Evolutionary conservation across 2,797 vertebrate genomes (phyloP), one percentile per base, ranked within the genome.

Genomic region (Fringilla coelebs): DNA sequence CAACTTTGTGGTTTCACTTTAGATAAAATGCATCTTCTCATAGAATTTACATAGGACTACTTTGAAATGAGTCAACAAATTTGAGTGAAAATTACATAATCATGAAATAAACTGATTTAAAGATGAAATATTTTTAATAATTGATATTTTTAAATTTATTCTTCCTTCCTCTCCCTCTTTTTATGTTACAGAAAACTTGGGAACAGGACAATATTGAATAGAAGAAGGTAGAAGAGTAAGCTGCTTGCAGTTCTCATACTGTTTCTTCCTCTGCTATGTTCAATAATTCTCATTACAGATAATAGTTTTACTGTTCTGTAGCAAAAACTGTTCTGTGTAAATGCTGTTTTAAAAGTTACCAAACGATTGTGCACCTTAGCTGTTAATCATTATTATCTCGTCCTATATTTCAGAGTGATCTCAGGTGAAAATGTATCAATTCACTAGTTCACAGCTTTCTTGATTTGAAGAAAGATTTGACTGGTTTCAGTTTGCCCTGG

Each of bases 181-280:
- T 62, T 92, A 17, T 85, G 48, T 88, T 95, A 70, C 94, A 92
- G 92, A 55, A 55, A 91, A 58, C 46, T 58, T 93, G 65, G 20
- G 52, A 94, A 81, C 45, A 32, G 70, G 55, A 78, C 51, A 88
- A 18, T 71, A 45, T 19, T 36, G 60, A 85, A 55, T 24, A 77
- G 86, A 94, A 92, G 80, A 89, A 87, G 78, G 61, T 45, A 73
- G 79, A 95, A 89, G 85, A 88, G 32, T 48, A 77, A 94, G 67
- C 88, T 85, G 72, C 65, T 92, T 93, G 32, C 5, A 13, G 38
- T 91, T 83, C 29, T 91, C 17, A 5, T 62, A 71, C 66, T 66
- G 52, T 91, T 74, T 95, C 32, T 58, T 79, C 34, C 18, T 65
- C 3, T 66, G 4, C 52, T 38, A 17, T 90, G 91, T 81, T 70